Percentiles rank a stretch among this genome's conserved stretches.
Conservation (phyloP, 2,113 vertebrate species). For the Daboia siamensis region DNA sequence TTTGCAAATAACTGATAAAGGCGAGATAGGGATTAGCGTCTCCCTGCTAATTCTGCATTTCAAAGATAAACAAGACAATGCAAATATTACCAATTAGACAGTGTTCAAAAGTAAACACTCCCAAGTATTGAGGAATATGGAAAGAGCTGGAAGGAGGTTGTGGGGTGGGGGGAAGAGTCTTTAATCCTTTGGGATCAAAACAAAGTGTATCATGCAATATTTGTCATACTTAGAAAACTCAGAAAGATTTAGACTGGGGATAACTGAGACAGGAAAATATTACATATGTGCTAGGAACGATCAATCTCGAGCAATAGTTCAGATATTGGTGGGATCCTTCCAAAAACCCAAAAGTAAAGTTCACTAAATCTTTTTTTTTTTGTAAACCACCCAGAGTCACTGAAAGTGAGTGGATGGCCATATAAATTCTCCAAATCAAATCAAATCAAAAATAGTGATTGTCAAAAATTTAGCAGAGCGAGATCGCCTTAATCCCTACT, state of each 20-base stretch:
- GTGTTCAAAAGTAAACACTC: constrained; percentile 34
- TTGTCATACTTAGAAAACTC: not conserved
- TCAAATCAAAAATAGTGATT: not conserved
- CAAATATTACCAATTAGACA: constrained; percentile 30
- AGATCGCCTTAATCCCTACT: not conserved
- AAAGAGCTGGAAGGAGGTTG: not conserved
- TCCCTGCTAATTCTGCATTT: constrained; percentile 36
- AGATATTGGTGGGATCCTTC: too few relatives aligned
- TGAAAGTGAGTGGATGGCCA: too few relatives aligned
- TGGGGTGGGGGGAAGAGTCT: not conserved
- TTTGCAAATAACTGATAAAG: constrained; percentile 19
- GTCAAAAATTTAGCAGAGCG: not conserved
- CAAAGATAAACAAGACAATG: constrained; percentile 30
- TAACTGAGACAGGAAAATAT: not conserved
- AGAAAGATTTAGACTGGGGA: not conserved
- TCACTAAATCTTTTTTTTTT: too few relatives aligned
- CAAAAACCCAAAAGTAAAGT: too few relatives aligned
- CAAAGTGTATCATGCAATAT: not conserved
- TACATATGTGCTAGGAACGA: too few relatives aligned
- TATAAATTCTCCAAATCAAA: too few relatives aligned
- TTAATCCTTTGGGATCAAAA: not conserved
- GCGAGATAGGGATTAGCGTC: constrained; percentile 33
- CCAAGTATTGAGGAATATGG: not conserved
- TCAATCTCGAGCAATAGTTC: too few relatives aligned
- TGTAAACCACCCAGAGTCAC: too few relatives aligned